Conservation (phyloP, 2,797 vertebrate species). For the Silurus aristotelis region DNA sequence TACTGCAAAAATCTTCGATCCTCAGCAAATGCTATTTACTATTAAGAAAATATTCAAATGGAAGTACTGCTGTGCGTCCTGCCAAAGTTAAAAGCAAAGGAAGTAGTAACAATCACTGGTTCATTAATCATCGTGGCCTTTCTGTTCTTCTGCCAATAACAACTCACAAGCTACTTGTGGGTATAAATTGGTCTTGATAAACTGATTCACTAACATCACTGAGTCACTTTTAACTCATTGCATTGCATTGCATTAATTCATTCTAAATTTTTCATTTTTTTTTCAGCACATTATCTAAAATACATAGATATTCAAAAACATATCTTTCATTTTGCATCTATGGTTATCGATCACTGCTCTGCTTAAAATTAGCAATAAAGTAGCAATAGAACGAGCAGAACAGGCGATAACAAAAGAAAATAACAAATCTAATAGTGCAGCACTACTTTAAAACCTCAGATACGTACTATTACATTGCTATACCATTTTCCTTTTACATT, state of each 20-base stretch:
- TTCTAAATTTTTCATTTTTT: not conserved
- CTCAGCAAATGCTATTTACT: not conserved
- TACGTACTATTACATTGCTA: not conserved
- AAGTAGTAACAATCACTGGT: not conserved
- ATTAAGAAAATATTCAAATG: not conserved
- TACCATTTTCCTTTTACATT: not conserved
- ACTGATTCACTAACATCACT: not conserved
- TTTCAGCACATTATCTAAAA: not conserved
- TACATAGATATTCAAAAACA: not conserved
- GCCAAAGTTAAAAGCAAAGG: not conserved
- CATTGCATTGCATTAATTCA: too few species aligned
- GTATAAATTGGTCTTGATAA: not conserved
- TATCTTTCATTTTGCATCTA: not conserved
- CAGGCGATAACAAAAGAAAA: conserved; percentile 2
- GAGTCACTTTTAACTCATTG: too few species aligned
- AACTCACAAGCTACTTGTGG: not conserved
- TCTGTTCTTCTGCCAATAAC: not conserved
- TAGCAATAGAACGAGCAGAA: not conserved
- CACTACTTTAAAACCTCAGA: not conserved
- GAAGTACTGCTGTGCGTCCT: not conserved
- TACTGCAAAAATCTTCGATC: not conserved
- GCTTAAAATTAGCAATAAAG: too few species aligned
- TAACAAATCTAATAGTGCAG: not conserved
- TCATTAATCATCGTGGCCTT: not conserved
- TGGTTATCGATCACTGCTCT: not conserved